Percentiles rank a stretch among this genome's conserved stretches.
phyloP scores from a whole-genome alignment of 2,113 vertebrate species.

The Orientallactaga bullata region DNA sequence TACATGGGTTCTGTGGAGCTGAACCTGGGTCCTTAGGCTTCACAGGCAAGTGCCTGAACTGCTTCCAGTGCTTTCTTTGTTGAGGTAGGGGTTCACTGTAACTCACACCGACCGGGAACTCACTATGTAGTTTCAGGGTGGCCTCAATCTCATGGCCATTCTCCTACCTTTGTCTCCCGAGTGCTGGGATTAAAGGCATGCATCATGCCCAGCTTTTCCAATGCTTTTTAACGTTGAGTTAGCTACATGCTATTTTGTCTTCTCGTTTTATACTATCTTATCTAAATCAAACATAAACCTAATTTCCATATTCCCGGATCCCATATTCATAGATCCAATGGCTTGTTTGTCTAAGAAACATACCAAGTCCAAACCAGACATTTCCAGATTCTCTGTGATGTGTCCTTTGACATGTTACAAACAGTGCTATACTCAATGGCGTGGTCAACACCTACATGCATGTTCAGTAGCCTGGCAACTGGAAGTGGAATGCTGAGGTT shows the following conservation, averaged over 20 bases:
- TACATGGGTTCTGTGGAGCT: too few species aligned
- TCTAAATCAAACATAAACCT: background rate
- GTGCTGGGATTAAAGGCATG: too few species aligned
- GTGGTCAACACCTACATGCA: background rate
- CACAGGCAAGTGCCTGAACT: too few species aligned
- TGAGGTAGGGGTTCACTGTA: too few species aligned
- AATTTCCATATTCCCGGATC: background rate
- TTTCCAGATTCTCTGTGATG: background rate
- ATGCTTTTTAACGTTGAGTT: background rate
- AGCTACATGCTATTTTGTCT: background rate
- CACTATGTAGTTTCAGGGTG: too few species aligned
- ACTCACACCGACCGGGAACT: too few species aligned
- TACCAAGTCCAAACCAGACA: background rate
- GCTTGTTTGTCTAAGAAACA: background rate
- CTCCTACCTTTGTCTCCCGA: too few species aligned
- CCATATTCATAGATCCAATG: background rate
- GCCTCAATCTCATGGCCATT: too few species aligned
- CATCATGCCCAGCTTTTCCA: too few species aligned
- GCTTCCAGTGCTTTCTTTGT: too few species aligned
- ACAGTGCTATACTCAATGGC: background rate
- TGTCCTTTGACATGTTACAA: background rate
- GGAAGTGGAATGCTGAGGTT: background rate
- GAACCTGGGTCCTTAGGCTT: too few species aligned
- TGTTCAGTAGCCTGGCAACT: background rate
- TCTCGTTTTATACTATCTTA: background rate